Evolutionary conservation across 2,888 invertebrate species (phyloP).

Genomic region (Xylocampa areola): DNA sequence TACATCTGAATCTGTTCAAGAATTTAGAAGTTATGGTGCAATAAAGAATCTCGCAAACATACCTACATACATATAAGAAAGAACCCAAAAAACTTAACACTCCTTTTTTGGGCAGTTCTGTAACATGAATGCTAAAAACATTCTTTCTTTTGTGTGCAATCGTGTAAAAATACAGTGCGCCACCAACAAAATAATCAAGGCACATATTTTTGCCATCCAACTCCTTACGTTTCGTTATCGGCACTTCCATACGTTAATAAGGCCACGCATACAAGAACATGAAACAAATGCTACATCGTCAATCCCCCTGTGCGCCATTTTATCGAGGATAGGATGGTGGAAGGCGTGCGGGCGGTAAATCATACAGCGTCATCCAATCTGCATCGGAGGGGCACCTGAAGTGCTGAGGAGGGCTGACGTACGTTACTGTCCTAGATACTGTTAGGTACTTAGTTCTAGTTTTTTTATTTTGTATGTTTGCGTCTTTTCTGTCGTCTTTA

Average conservation of each 20-base stretch:
- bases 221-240: constrained; percentile 15
- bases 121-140: no score
- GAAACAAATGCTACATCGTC: constrained; percentile 44
- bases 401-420: constrained; percentile 55
- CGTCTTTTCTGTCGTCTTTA: constrained; percentile 10
- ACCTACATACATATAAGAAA: no score
- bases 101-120: no score
- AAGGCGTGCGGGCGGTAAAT: constrained; percentile 62
- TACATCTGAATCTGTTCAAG: no score
- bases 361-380: constrained; percentile 69
- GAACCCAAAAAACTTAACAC: no score
- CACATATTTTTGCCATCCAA: constrained; percentile 10
- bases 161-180: neutral
- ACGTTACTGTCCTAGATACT: constrained; percentile 34
- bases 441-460: neutral
- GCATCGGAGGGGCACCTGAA: constrained; percentile 63
- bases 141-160: no score
- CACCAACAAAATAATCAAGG: neutral
- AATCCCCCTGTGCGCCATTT: constrained; percentile 60
- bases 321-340: constrained; percentile 50
- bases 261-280: constrained; percentile 39
- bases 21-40: no score
- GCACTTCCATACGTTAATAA: constrained; percentile 37
- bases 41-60: no score
- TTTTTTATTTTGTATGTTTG: constrained; percentile 11